A percentile compares a stretch with the other conserved stretches of the same genome.
Evolutionary conservation across 1,140 invertebrate species (phyloP).

Genomic region (Dendrolimus kikuchii): DNA sequence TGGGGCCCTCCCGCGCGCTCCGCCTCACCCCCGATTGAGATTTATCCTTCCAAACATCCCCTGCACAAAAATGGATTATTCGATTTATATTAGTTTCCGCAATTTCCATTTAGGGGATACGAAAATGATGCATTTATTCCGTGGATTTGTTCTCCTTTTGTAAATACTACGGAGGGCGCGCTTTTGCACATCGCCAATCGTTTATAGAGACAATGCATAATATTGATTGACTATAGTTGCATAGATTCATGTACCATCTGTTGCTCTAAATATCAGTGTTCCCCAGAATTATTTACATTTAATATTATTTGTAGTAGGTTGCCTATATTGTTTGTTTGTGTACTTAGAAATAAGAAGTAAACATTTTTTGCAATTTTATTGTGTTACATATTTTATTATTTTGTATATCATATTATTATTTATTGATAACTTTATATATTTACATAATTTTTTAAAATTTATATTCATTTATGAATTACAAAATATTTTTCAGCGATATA

Average conservation of each 20-base stretch:
- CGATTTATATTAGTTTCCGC: slow-evolving; percentile 70
- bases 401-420: no score
- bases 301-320: no score
- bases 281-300: no score
- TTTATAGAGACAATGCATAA: slow-evolving; percentile 58
- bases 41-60: slow-evolving; percentile 60
- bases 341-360: not conserved
- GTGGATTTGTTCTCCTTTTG: slow-evolving; percentile 47
- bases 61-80: slow-evolving; percentile 59
- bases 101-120: slow-evolving; percentile 58
- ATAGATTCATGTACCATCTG: slow-evolving; percentile 47
- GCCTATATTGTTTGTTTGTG: slow-evolving; percentile 1
- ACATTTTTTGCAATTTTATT: no score
- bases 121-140: slow-evolving; percentile 30
- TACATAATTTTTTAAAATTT: no score
- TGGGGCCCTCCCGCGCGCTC: slow-evolving; percentile 47
- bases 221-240: slow-evolving; percentile 43
- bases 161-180: slow-evolving; percentile 60
- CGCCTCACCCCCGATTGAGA: slow-evolving; percentile 61
- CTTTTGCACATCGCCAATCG: slow-evolving; percentile 38
- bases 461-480: no score
- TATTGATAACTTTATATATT: no score
- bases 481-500: no score
- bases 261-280: slow-evolving; percentile 22
- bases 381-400: no score